These are phyloP conservation scores for Camponotus fellah DNA, from an alignment of 2,888 invertebrate species.

Conservation along the genomic window DNA sequence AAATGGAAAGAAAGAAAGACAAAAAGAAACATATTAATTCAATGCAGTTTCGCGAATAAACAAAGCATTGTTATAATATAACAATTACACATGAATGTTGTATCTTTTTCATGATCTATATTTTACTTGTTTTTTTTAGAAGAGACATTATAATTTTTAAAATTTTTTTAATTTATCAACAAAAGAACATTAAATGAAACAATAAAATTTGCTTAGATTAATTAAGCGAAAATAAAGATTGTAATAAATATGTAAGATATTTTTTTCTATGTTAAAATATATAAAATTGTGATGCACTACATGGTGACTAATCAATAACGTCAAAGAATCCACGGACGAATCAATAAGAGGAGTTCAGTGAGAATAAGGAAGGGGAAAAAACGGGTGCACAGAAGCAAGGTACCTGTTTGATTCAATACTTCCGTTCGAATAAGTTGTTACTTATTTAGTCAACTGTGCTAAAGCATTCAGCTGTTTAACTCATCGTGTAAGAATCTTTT, in stretches of 20 bases:
- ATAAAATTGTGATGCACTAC: neutral
- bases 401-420: constrained; percentile 56
- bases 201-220: neutral
- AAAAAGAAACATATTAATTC: neutral
- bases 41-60: neutral
- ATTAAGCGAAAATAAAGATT: neutral
- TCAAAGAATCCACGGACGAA: neutral
- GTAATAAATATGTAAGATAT: neutral
- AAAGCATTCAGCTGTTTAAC: constrained; percentile 9
- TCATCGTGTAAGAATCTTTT: neutral
- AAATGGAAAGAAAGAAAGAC: neutral
- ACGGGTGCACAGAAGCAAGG: neutral
- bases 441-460: constrained; percentile 60
- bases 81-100: neutral
- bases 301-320: neutral
- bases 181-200: neutral
- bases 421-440: constrained; percentile 55
- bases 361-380: neutral
- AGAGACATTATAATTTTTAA: neutral
- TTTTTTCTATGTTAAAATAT: neutral
- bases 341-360: neutral
- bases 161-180: neutral
- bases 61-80: neutral
- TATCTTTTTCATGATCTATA: neutral
- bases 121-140: neutral